Evolutionary conservation across 2,888 invertebrate species (phyloP).

Genomic region (Lepetodrilus schrolli): DNA sequence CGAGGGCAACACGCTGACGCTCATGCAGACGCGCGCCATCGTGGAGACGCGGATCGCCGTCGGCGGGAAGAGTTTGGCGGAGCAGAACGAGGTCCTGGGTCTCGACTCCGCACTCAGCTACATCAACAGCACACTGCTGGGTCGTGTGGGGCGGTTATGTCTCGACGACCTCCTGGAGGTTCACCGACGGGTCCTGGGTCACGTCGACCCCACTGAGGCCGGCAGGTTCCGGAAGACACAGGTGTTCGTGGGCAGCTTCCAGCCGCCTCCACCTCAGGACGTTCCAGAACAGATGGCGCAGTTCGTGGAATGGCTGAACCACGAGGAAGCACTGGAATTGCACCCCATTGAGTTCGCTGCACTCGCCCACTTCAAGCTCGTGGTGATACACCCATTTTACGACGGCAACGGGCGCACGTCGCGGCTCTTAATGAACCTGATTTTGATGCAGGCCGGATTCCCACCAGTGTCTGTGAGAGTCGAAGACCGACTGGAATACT

Average conservation of each 20-base stretch:
- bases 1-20: conserved; percentile 96
- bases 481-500: conserved; percentile 83
- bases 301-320: conserved; percentile 92
- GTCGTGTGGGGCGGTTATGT: conserved; percentile 83
- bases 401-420: conserved; percentile 98
- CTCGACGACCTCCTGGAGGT: conserved; percentile 92
- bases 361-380: conserved; percentile 95
- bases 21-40: conserved; percentile 91
- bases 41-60: conserved; percentile 88
- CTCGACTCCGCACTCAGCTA: conserved; percentile 96
- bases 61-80: conserved; percentile 93
- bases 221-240: conserved; percentile 84
- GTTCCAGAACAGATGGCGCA: conserved; percentile 88
- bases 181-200: conserved; percentile 92
- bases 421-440: conserved; percentile 94
- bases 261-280: conserved; percentile 90
- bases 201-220: conserved; percentile 93
- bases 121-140: conserved; percentile 81
- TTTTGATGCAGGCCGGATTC: conserved; percentile 93
- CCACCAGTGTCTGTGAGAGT: conserved; percentile 96
- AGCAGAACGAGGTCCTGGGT: conserved; percentile 94
- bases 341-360: conserved; percentile 97
- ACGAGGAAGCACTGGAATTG: conserved; percentile 87
- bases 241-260: conserved; percentile 95
- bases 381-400: conserved; percentile 96